Evolutionary conservation across 53 echinoderm and acorn worm species (phyloP), one percentile per base, ranked within the genome.

Genomic region (Zoroaster sp.): DNA sequence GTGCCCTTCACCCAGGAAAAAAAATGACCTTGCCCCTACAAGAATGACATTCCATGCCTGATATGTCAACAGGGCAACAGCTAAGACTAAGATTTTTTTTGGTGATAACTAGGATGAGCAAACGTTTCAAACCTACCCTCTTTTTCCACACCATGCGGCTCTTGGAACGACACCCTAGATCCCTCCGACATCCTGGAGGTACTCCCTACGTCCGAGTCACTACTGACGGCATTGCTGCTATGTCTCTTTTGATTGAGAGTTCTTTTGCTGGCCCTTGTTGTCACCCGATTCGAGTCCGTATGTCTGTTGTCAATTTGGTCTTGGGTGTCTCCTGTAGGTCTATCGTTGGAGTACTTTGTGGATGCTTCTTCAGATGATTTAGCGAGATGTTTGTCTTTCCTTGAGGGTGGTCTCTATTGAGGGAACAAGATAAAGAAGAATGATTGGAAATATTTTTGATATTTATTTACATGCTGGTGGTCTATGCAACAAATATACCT

Each of bases 111-210:
- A n/a, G n/a, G n/a, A n/a, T n/a, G n/a, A n/a, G n/a, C n/a, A n/a
- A n/a, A n/a, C n/a, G n/a, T n/a, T 55, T 33, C 31, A 15, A 21
- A 86, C n/a, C 13, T 78, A 89, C 92, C 81, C 42, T 67, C 18
- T 9, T 46, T 46, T 38, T 74, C 75, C 3, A 79, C 83, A 8
- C 59, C 25, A 21, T 74, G 71, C 9, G 88, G 75, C 2, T 74
- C 88, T 82, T 88, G 76, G 74, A 92, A 92, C 43, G 92, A 92
- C n/a, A 92, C 92, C 35, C 88, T 81, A 3, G 92, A 92, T 1
- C 90, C 90, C 47, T 90, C 91, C 47, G 91, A 91, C 70, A 86
- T 14, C 40, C 86, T 77, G 4, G 92, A 91, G 30, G 67, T 69
- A 77, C 93, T 93, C 32, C 82, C 68, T 0, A 45, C 54, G 21